Evolutionary conservation across 2,113 vertebrate genomes (phyloP), one percentile per base, ranked within the genome.

Genomic region (Muntiacus muntjak): DNA sequence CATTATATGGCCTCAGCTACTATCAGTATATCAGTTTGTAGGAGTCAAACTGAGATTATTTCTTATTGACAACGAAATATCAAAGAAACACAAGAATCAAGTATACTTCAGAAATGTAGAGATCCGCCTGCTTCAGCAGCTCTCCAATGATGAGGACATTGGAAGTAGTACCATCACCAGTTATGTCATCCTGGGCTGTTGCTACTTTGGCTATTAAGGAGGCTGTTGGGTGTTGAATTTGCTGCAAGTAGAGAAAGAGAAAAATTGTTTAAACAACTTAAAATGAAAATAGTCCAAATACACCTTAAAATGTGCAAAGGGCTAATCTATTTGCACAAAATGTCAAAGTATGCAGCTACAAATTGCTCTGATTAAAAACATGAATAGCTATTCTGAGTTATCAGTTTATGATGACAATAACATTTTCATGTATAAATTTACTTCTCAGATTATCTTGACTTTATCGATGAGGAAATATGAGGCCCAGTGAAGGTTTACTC

Each of bases 211-310:
- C 99, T 94, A 99, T 99, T 97, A 99, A 98, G 17, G 99, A 99
- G 6, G 99, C 99, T 5, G 99, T 99, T 4, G 99, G 99, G 97
- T 99, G 99, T 97, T 99, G 99, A 98, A 99, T 99, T 99, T 99
- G 99, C 99, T 99, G 87, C 85, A 97, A 26, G 94, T 47, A 97
- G 95, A 88, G 0, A 96, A 97, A 92, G 0, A 71, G 87, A 64
- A 67, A 21, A 91, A 90, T n/a, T 11, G n/a, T 5, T 64, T 78
- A 57, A 92, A 43, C 33, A n/a, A 89, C 12, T 55, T 82, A 21
- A 92, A 47, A 93, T 19, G 17, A 82, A 83, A 87, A 84, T 82
- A 62, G 43, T 82, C 71, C 74, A 95, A 85, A 76, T 76, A 91
- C 15, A 89, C 3, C 54, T 64, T 78, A 89, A 71, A 95, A 81